Evolutionary conservation across 2,888 invertebrate species (phyloP), one percentile per base, ranked within the genome.

Genomic region (Andrena flavipes): DNA sequence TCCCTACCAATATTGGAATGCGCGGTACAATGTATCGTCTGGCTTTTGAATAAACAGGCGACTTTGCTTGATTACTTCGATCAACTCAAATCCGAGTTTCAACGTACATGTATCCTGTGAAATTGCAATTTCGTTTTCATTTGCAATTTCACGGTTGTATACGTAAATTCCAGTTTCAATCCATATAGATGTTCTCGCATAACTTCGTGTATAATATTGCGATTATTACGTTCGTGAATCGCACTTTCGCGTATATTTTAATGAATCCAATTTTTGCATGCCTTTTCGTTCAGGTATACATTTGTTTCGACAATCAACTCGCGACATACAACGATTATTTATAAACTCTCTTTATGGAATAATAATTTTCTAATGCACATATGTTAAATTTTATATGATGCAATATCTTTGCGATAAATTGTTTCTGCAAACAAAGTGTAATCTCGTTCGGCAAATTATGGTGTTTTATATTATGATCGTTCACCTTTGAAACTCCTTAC

Each of bases 91-190:
- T 30, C 13, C 30, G 67, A 54, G 10, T 67, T 54, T 67, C 20
- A 8, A 30, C 29, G 51, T 10, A 49, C 20, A 20, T 8, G 42
- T 16, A 5, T 42, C 42, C 26, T n/a, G 51, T 8, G 67, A 67
- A 51, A 67, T 67, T 67, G 30, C 54, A 54, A 68, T 68, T 30
- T 68, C 54, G 33, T 68, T 68, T 56, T 54, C 23, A 54, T 33
- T 30, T 67, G 68, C 33, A 68, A 68, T 54, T 54, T 54, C 54
- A 23, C 63, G 63, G 42, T 13, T 35, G 23, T 23, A 42, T 20
- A 42, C 13, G 10, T 42, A 33, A 35, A 42, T 20, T 42, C 26
- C 42, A 63, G 20, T 42, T 42, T 35, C 20, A 10, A 23, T 23
- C 23, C 56, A 10, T 23, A 20, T 23, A 23, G 54, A 35, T 33